phyloP scores from a whole-genome alignment of 2,113 vertebrate genomes.

The Campylomormyrus numenius region DNA sequence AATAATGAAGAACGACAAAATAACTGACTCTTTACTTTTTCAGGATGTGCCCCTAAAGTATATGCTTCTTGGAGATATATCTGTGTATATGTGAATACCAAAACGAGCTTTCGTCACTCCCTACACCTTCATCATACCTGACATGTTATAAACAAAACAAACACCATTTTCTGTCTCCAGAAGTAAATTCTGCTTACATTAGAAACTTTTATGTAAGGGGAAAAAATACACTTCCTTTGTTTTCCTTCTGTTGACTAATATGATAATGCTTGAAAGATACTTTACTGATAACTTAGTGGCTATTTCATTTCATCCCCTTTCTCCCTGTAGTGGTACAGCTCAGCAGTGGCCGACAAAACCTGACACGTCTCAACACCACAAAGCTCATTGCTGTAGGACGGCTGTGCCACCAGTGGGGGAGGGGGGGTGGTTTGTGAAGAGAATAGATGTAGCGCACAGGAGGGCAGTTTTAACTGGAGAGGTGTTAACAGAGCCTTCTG shows the following conservation, averaged over 20 bases:
- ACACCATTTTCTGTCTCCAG: neutral
- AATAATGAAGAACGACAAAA: neutral
- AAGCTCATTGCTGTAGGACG: constrained; percentile 2
- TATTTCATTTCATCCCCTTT: neutral
- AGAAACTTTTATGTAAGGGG: neutral
- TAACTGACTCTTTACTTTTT: neutral
- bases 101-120: neutral
- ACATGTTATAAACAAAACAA: neutral
- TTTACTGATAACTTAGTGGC: neutral
- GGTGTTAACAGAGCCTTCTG: constrained; percentile 60
- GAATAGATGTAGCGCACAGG: constrained; percentile 39
- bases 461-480: constrained; percentile 47
- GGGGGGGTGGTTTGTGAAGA: constrained; percentile 24
- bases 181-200: neutral
- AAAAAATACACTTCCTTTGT: neutral
- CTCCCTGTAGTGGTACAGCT: neutral
- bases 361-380: constrained; percentile 14
- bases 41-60: neutral
- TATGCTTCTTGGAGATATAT: neutral
- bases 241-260: neutral
- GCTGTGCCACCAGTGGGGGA: neutral
- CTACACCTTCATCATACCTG: neutral
- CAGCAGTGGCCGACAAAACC: neutral
- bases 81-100: neutral
- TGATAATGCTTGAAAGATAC: neutral